Evolutionary conservation across 2,797 vertebrate species (phyloP), one percentile per base, ranked within the genome.

Genomic region (Takifugu rubripes): DNA sequence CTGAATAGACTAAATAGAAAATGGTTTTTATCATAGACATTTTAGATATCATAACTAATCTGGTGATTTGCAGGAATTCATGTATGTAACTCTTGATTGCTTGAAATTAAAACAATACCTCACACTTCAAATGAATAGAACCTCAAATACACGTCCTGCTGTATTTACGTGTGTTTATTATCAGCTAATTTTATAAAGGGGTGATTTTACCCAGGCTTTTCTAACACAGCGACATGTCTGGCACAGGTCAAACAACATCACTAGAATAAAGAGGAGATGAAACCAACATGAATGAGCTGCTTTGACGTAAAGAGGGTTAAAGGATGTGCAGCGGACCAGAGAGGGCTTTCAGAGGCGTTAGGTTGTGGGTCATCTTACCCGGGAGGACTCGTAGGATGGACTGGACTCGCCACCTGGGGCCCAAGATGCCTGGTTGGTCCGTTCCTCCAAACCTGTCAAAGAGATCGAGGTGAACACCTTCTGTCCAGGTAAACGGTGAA

Each of bases 391-490:
- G 67, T 93, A 97, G 6, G 96, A 93, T 57, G 96, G 95, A 86
- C 94, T 98, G 87, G 94, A 89, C 81, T 94, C 94, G 79, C 94
- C 92, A 67, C 93, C 94, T 90, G 96, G 75, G 92, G 93, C 93
- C 97, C 96, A 98, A 62, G 95, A 93, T 9, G 93, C 83, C 64
- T 94, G 88, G 84, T 87, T 92, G 84, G 92, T 92, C 86, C 95
- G 84, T 81, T 99, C 97, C 84, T 98, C 97, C 91, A 98, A 91
- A 90, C 94, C 96, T 98, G 90, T 82, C 69, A 52, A n/a, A 90
- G 71, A 46, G 68, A 81, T 75, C 75, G 83, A 81, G 81, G 92
- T n/a, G 58, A 74, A 86, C 74, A 78, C 74, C 76, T 88, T 79
- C 70, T 82, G 65, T 75, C 65, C 59, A 61, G 66, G 68, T 77